Base-by-base conservation (phyloP, 1,140 invertebrate species). In the Laodelphax striatellus region DNA sequence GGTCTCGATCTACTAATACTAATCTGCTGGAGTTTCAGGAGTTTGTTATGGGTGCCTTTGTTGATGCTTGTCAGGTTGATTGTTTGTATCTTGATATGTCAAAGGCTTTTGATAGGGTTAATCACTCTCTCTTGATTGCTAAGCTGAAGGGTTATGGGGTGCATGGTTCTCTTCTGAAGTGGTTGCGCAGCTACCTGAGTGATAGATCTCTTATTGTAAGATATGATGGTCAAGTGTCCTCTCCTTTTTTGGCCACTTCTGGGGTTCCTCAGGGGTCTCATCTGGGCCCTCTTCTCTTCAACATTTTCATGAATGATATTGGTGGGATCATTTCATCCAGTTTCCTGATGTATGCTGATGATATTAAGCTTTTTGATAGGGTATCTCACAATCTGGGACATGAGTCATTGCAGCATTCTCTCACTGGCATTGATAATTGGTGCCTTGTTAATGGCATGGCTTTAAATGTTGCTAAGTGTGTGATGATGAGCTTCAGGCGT, bases 131-230 rank as follows among this genome's bases (percentile, higher is more conserved):
- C 13, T 42, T 64, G 24, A 22, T 62, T n/a, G 31, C 14, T 17
- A 64, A 64, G 42, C 46, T 64, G 24, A 28, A 42, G 19, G 58
- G 24, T 14, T 59, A 58, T n/a, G 57, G 62, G 13, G 50, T 62
- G 16, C 31, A 16, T 31, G 62, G 62, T 6, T 24, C 44, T 24
- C 24, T 70, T 17, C 58, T 63, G 38, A 54, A 55, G 38, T 70
- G 67, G 68, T 57, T 69, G 34, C 50, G 52, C 0, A 66, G 64
- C 19, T 70, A 68, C 56, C 58, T 71, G 22, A 52, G 44, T n/a
- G 63, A 65, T 44, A 52, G 66, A 50, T 61, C 52, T 5, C 66
- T 69, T 59, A 64, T 57, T 22, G 64, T 70, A 6, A 65, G 64
- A 31, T 58, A 65, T 17, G 65, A 67, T 41, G 64, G 63, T 11